Conservation (phyloP, 1,140 invertebrate species). For the Calosoma granatense region DNA sequence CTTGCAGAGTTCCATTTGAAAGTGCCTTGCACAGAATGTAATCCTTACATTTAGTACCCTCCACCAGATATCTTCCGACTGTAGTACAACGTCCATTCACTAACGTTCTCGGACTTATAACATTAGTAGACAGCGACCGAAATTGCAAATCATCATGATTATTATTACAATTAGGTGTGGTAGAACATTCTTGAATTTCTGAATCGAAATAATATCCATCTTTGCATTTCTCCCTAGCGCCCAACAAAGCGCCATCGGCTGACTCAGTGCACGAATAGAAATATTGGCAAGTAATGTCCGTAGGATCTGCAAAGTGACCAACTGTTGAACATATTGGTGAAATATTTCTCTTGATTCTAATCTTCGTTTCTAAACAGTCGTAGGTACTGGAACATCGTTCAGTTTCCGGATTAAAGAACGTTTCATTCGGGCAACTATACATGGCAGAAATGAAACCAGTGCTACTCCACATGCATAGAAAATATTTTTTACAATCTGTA, state of each 20-base stretch:
- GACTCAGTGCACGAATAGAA: neutral
- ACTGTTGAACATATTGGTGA: neutral
- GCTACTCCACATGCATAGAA: neutral
- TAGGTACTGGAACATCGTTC: neutral
- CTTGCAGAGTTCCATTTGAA: neutral
- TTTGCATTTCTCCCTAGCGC: neutral
- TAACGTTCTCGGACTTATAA: neutral
- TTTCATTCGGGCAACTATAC: neutral
- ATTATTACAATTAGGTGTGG: neutral
- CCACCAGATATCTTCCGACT: neutral
- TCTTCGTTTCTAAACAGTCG: neutral
- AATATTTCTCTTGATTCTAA: neutral
- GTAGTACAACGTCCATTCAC: neutral
- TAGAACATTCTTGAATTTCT: neutral
- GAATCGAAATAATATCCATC: neutral
- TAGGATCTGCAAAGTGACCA: neutral
- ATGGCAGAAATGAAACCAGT: neutral
- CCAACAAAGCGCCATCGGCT: neutral
- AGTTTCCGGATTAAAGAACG: neutral
- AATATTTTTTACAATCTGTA: neutral
- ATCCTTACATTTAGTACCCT: neutral
- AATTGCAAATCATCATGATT: neutral
- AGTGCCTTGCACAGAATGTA: neutral
- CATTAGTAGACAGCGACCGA: neutral
- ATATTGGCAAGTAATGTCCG: neutral